These are phyloP conservation scores for Hylia prasina DNA, from an alignment of 2,113 vertebrate species.

Conservation along the genomic window DNA sequence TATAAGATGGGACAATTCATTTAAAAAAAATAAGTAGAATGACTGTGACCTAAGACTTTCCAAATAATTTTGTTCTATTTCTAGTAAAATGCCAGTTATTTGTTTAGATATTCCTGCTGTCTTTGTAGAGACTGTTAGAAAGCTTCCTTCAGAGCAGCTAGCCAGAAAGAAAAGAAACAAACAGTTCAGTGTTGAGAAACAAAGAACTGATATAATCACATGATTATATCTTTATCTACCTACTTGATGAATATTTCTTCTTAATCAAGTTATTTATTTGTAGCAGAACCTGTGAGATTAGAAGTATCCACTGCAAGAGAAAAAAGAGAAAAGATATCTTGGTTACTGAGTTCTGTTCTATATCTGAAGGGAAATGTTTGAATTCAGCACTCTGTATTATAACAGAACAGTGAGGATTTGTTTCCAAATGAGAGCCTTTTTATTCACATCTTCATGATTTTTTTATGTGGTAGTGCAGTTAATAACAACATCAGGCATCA, in stretches of 20 bases:
- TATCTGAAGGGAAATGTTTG: neutral
- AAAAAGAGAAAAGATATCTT: neutral
- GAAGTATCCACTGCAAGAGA: neutral
- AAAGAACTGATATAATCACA: neutral
- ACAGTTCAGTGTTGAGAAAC: neutral
- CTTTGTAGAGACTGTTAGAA: neutral
- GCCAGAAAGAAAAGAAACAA: neutral
- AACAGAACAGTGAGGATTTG: neutral
- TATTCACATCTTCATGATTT: neutral
- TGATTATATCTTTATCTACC: neutral
- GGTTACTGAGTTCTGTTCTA: neutral
- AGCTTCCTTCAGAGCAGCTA: neutral
- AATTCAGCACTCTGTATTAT: neutral
- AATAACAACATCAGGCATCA: neutral
- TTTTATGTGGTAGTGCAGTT: neutral
- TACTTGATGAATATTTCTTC: neutral
- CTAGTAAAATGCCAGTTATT: neutral
- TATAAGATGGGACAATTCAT: neutral
- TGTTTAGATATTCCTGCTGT: neutral
- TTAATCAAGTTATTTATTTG: neutral
- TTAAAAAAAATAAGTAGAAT: neutral
- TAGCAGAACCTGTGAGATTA: neutral
- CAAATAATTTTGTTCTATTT: neutral
- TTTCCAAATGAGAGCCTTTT: neutral
- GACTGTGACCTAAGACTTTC: neutral